Conservation (phyloP, 2,797 vertebrate species). For the Simalia tracyae region DNA sequence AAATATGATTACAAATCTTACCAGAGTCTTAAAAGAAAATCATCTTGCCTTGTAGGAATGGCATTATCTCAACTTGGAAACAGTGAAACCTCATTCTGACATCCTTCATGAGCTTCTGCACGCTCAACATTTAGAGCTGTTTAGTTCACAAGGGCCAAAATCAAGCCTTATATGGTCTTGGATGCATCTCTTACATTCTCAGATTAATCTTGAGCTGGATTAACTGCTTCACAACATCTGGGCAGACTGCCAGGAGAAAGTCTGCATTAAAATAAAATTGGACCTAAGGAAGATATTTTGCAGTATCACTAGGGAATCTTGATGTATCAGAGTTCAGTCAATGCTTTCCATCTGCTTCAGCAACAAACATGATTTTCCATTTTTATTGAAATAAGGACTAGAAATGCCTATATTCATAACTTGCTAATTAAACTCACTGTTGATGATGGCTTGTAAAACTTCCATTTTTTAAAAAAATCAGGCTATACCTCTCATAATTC, state of each 20-base stretch:
- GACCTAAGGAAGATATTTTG: conserved; percentile 69
- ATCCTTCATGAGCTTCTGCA: neutral
- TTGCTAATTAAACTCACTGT: conserved; percentile 69
- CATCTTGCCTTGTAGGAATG: neutral
- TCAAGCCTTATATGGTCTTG: conserved; percentile 6
- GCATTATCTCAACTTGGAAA: neutral
- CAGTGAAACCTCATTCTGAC: conserved; percentile 18
- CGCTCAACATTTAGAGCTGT: neutral
- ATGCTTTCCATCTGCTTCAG: conserved; percentile 71
- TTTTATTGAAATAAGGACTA: conserved; percentile 64
- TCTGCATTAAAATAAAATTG: conserved; percentile 69
- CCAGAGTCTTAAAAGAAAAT: neutral
- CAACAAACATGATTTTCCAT: conserved; percentile 66
- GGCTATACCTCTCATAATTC: neutral
- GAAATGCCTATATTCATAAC: conserved; percentile 76
- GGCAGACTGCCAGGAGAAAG: conserved; percentile 63
- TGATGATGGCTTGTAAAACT: conserved; percentile 64
- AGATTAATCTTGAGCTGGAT: conserved; percentile 55
- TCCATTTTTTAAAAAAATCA: conserved; percentile 61
- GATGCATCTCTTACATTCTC: neutral
- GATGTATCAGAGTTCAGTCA: conserved; percentile 73
- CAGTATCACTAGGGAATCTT: conserved; percentile 69
- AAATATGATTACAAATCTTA: conserved; percentile 42
- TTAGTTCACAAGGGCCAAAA: neutral
- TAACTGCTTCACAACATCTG: conserved; percentile 45